These are phyloP conservation scores for Leptothorax acervorum DNA, from an alignment of 2,888 invertebrate genomes.

Conservation along the genomic window DNA sequence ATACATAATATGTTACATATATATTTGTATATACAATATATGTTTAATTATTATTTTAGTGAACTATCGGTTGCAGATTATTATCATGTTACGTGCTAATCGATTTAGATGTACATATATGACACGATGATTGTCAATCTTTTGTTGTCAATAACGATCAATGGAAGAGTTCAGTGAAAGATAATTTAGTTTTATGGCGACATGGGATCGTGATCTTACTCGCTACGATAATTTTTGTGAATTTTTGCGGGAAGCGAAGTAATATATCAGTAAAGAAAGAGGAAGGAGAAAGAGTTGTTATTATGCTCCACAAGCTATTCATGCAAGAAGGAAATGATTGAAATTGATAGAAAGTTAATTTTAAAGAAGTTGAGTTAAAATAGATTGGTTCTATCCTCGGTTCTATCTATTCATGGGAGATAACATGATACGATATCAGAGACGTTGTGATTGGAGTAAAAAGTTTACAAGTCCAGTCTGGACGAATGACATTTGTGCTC, in stretches of 20 bases:
- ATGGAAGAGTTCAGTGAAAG: background rate
- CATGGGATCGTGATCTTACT: background rate
- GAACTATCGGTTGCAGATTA: conserved; percentile 18
- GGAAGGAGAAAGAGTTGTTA: background rate
- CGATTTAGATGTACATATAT: background rate
- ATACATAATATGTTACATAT: background rate
- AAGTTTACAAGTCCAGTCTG: background rate
- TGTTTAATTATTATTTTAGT: background rate
- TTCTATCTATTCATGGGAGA: conserved; percentile 2
- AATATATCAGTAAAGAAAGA: background rate
- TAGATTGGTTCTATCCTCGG: background rate
- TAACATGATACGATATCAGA: conserved; percentile 19
- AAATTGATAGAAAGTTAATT: background rate
- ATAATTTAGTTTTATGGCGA: background rate
- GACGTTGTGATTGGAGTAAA: background rate
- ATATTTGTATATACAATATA: background rate
- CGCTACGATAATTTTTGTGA: background rate
- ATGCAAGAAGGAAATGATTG: background rate
- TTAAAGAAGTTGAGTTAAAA: background rate
- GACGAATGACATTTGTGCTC: background rate
- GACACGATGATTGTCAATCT: background rate
- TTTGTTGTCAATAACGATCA: background rate
- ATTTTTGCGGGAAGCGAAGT: background rate
- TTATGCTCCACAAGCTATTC: background rate
- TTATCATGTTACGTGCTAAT: background rate